phyloP scores from a whole-genome alignment of 2,888 invertebrate species.

The Steromphala cineraria region DNA sequence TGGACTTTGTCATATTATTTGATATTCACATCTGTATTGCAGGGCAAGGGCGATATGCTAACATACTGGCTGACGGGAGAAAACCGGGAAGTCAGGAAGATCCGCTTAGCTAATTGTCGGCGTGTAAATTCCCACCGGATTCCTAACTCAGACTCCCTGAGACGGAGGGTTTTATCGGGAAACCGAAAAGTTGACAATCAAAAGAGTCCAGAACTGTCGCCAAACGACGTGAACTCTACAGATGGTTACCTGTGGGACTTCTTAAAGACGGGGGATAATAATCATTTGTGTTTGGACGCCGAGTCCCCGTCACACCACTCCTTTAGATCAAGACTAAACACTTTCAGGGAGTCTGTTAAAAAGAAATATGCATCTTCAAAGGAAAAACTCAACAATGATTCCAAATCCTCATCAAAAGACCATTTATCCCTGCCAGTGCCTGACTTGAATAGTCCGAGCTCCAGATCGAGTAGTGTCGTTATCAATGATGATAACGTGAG shows the following conservation, averaged over 20 bases:
- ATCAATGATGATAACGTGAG: not conserved
- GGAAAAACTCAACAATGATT: not conserved
- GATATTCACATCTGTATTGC: constrained; percentile 23
- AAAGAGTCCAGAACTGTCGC: not conserved
- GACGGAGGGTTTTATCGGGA: not conserved
- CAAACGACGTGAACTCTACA: not conserved
- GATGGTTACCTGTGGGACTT: constrained; percentile 5
- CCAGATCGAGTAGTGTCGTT: not conserved
- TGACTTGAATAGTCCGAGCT: not conserved
- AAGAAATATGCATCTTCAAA: not conserved
- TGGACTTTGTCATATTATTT: too few relatives aligned
- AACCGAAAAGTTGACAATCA: not conserved
- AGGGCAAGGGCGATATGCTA: constrained; percentile 76
- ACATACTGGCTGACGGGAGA: constrained; percentile 75
- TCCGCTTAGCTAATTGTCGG: not conserved
- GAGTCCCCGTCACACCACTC: not conserved
- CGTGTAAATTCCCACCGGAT: not conserved
- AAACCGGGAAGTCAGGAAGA: constrained; percentile 47
- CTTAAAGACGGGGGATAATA: not conserved
- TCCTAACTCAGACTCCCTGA: not conserved
- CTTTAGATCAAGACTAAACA: not conserved
- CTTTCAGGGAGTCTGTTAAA: not conserved
- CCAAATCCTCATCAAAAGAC: not conserved
- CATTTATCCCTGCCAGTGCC: not conserved
- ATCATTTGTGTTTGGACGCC: not conserved